A percentile compares a stretch with the other conserved stretches of the same genome.
phyloP scores from a whole-genome alignment of 2,888 invertebrate species.

The Geotrupes spiniger region DNA sequence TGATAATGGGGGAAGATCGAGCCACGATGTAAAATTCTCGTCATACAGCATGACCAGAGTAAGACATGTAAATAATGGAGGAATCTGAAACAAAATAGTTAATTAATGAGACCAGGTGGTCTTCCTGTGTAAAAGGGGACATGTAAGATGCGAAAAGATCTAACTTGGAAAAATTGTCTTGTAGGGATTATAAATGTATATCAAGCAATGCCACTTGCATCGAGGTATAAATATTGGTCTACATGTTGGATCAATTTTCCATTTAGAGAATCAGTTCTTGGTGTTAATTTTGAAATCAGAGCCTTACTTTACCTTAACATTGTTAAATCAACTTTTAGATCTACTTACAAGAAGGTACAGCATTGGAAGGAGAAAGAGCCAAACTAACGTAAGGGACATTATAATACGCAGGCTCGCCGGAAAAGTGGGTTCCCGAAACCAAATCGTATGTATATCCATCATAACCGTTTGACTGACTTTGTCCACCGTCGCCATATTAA shows the following conservation, averaged over 20 bases:
- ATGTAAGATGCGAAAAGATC: too few relatives aligned
- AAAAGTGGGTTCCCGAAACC: constrained; percentile 17
- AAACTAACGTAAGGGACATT: constrained; percentile 8
- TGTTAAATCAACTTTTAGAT: too few relatives aligned
- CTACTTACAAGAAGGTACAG: constrained; percentile 11
- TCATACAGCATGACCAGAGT: not conserved
- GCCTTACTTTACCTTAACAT: too few relatives aligned
- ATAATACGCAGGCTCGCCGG: constrained; percentile 17
- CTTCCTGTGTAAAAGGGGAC: too few relatives aligned
- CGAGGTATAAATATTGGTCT: too few relatives aligned
- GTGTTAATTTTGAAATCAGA: too few relatives aligned
- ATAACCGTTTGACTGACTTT: constrained; percentile 5
- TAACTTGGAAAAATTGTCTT: too few relatives aligned
- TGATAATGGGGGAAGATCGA: constrained; percentile 11
- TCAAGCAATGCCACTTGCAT: too few relatives aligned
- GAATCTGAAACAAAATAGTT: constrained; percentile 1
- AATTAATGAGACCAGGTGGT: too few relatives aligned
- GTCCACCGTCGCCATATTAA: constrained; percentile 7
- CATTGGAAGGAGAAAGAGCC: constrained; percentile 14
- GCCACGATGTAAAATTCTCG: constrained; percentile 9
- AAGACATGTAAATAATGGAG: constrained; percentile 7
- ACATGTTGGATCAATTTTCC: too few relatives aligned
- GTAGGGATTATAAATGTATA: too few relatives aligned
- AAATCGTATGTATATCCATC: constrained; percentile 14
- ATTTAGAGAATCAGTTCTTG: too few relatives aligned